Conservation (phyloP, 23 tunicate genomes). For the Halocynthia roretzi region DNA sequence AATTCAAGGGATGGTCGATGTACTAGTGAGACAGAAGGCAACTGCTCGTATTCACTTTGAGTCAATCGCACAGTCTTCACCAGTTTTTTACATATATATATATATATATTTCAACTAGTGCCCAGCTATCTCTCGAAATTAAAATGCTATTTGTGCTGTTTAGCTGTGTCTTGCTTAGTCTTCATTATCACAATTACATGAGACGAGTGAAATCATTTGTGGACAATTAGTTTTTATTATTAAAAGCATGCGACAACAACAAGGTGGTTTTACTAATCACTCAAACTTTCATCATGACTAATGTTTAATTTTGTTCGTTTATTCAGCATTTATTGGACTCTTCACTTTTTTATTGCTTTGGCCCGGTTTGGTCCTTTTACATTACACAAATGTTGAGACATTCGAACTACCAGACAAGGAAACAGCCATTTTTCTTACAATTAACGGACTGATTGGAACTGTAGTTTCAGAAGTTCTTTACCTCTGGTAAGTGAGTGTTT, state of each 20-base stretch:
- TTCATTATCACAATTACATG: too few species aligned
- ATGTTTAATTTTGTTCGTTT: background rate
- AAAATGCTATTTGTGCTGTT: too few species aligned
- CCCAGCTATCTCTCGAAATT: too few species aligned
- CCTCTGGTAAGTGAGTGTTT: conserved; percentile 61
- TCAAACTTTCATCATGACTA: background rate
- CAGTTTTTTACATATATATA: too few species aligned
- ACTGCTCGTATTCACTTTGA: too few species aligned
- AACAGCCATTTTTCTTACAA: conserved; percentile 29
- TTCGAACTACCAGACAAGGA: conserved; percentile 70
- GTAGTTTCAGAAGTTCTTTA: conserved; percentile 78
- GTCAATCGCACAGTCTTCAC: too few species aligned
- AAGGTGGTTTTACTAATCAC: too few species aligned
- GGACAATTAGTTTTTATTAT: background rate
- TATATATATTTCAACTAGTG: too few species aligned
- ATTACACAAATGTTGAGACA: conserved; percentile 56
- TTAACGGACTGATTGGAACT: conserved; percentile 85
- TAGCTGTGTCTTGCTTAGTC: too few species aligned
- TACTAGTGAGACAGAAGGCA: too few species aligned
- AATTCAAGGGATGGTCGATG: too few species aligned
- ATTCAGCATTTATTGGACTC: conserved; percentile 86
- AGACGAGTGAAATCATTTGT: too few species aligned
- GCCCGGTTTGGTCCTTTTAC: conserved; percentile 84
- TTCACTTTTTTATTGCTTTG: conserved; percentile 78
- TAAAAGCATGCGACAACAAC: background rate